phyloP scores from a whole-genome alignment of 2,888 invertebrate genomes.

The Drymonia ruficornis region DNA sequence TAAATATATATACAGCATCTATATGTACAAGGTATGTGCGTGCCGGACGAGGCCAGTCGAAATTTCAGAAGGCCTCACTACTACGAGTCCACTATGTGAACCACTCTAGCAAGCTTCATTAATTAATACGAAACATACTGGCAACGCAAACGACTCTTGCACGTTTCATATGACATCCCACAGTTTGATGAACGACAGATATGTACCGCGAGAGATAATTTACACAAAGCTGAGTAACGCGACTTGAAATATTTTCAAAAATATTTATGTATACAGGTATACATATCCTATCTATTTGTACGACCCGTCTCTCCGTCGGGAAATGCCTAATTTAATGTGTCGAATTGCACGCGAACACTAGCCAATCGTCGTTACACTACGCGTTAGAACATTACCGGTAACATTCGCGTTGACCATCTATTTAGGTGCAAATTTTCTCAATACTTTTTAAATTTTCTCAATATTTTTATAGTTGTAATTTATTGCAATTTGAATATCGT shows the following conservation, averaged over 20 bases:
- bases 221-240: constrained; percentile 57
- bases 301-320: constrained; percentile 19
- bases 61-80: constrained; percentile 40
- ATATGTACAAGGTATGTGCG: constrained; percentile 79
- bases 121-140: constrained; percentile 63
- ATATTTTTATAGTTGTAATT: constrained; percentile 40
- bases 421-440: constrained; percentile 17
- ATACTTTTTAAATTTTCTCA: constrained; percentile 55
- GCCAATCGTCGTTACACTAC: constrained; percentile 9
- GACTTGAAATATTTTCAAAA: constrained; percentile 45
- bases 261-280: constrained; percentile 18
- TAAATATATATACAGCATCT: constrained; percentile 81
- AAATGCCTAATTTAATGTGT: constrained; percentile 21
- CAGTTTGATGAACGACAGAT: constrained; percentile 60
- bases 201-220: constrained; percentile 69
- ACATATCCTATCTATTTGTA: constrained; percentile 18
- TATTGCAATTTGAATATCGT: constrained; percentile 40
- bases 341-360: constrained; percentile 17
- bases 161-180: constrained; percentile 53
- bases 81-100: constrained; percentile 70
- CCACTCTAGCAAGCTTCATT: constrained; percentile 61
- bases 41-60: constrained; percentile 42
- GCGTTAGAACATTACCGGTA: constrained; percentile 9
- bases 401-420: constrained; percentile 21
- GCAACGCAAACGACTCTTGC: constrained; percentile 75